These are phyloP conservation scores for Limnodromus scolopaceus DNA, from an alignment of 2,797 vertebrate species.

Conservation along the genomic window DNA sequence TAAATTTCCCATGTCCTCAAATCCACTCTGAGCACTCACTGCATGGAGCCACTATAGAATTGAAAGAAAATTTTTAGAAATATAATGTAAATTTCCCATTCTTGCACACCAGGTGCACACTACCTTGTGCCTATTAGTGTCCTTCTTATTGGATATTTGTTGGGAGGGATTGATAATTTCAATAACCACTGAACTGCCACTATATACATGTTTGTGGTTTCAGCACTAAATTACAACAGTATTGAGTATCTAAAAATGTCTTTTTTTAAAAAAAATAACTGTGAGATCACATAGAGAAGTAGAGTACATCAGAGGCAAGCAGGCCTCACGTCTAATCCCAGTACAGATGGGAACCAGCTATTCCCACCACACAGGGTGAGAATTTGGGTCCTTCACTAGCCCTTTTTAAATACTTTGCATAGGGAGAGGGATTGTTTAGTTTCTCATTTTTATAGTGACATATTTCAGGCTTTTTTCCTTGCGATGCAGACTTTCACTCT, in stretches of 20 bases:
- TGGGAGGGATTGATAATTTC: not conserved
- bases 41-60: not conserved
- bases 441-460: not conserved
- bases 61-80: not conserved
- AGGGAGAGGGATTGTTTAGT: not conserved
- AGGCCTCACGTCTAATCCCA: not conserved
- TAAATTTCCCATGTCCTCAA: not conserved
- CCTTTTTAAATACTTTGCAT: rapidly evolving
- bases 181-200: not conserved
- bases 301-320: not conserved
- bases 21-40: not conserved
- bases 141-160: not conserved
- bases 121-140: not conserved
- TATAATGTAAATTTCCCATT: not conserved
- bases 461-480: not conserved
- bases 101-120: too few relatives aligned
- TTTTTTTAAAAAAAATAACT: not conserved
- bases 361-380: not conserved
- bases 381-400: not conserved
- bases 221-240: not conserved
- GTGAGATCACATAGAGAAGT: not conserved
- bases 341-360: too few relatives aligned
- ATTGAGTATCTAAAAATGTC: not conserved
- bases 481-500: not conserved
- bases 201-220: not conserved